phyloP scores from a whole-genome alignment of 2,888 invertebrate genomes.

The Rhodophaea formosa region DNA sequence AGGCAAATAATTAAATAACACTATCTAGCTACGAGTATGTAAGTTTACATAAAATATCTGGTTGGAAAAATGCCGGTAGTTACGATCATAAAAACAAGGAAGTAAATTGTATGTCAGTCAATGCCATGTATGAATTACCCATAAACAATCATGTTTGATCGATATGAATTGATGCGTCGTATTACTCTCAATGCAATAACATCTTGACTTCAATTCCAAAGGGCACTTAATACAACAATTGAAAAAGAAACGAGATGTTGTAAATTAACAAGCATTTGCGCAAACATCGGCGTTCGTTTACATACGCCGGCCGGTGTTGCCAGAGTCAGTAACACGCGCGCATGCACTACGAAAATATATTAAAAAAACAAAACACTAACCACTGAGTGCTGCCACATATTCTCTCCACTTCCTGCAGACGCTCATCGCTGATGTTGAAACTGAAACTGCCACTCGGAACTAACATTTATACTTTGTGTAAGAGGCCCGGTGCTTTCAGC shows the following conservation, averaged over 20 bases:
- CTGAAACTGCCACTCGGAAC: constrained; percentile 52
- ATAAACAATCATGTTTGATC: neutral
- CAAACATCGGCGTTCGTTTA: constrained; percentile 29
- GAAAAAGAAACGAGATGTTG: constrained; percentile 17
- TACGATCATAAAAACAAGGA: neutral
- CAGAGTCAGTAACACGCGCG: constrained; percentile 22
- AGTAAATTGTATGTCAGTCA: neutral
- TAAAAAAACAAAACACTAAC: constrained; percentile 55
- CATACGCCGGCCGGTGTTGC: constrained; percentile 33
- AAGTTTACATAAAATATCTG: no score
- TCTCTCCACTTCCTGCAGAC: constrained; percentile 73
- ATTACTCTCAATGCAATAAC: neutral
- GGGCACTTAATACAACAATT: neutral
- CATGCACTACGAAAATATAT: constrained; percentile 7
- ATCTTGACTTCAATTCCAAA: constrained; percentile 16
- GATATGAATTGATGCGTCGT: neutral
- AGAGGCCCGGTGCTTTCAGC: constrained; percentile 44
- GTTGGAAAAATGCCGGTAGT: neutral
- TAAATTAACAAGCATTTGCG: neutral
- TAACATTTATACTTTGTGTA: constrained; percentile 68
- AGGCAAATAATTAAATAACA: no score
- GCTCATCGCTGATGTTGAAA: constrained; percentile 61
- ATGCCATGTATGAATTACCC: neutral
- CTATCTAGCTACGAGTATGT: no score
- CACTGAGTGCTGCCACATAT: constrained; percentile 74